phyloP scores from a whole-genome alignment of 2,888 invertebrate genomes.

The Argyra leucocephala region DNA sequence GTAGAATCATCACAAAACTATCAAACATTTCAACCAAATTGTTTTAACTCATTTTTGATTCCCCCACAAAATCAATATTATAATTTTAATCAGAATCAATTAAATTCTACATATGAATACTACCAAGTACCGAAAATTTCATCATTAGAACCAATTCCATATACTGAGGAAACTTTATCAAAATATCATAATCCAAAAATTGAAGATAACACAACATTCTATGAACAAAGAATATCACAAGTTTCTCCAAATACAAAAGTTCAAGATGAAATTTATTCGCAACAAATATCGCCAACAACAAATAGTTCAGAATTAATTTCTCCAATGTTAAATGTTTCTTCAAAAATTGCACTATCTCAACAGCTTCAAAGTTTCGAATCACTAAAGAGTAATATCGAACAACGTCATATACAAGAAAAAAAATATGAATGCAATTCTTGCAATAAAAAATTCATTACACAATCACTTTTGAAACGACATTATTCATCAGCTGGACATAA shows the following conservation, averaged over 20 bases:
- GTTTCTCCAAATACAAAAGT: neutral
- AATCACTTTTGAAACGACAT: conserved; percentile 81
- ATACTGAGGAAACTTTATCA: no score
- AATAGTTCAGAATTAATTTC: neutral
- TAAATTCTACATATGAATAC: neutral
- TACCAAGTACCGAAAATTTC: neutral
- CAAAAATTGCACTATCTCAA: conserved; percentile 42
- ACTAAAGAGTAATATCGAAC: conserved; percentile 74
- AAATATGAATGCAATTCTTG: conserved; percentile 88
- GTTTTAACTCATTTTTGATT: neutral
- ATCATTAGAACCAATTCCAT: neutral
- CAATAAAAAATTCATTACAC: conserved; percentile 91
- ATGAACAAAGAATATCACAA: neutral
- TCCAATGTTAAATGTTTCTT: conserved; percentile 40
- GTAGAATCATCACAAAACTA: neutral
- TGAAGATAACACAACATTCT: neutral
- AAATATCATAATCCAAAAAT: no score
- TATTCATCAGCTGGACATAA: conserved; percentile 89
- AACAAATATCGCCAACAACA: neutral
- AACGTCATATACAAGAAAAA: conserved; percentile 65
- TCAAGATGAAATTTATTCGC: neutral
- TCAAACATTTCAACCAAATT: neutral
- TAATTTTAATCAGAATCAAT: neutral
- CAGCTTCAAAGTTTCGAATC: conserved; percentile 57
- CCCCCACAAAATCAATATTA: neutral